A percentile compares a stretch with the other conserved stretches of the same genome.
Conservation (phyloP, 2,888 invertebrate genomes). For the Liposcelis brunnea region DNA sequence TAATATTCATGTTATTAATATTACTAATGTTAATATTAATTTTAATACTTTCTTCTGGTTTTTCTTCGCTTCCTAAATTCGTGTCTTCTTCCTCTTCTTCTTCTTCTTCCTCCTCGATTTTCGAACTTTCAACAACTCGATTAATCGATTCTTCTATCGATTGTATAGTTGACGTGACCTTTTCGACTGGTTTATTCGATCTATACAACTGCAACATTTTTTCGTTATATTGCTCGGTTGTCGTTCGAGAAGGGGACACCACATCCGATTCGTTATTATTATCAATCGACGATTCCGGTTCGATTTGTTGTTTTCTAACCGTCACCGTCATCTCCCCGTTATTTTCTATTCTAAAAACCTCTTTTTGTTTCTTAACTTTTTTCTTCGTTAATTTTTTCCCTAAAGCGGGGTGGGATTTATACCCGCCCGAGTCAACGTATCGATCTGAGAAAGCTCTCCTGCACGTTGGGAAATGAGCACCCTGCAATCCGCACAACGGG, state of each 20-base stretch:
- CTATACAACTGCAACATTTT: constrained; percentile 3
- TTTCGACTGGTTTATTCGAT: neutral
- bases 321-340: too few relatives aligned
- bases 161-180: neutral
- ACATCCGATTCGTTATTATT: too few relatives aligned
- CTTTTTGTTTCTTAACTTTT: too few relatives aligned
- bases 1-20: too few relatives aligned
- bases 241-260: too few relatives aligned
- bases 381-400: too few relatives aligned
- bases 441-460: constrained; percentile 11
- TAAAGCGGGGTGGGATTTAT: too few relatives aligned
- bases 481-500: constrained; percentile 25
- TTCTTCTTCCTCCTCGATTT: neutral
- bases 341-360: too few relatives aligned
- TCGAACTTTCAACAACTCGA: neutral
- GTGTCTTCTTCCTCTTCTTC: constrained; percentile 22
- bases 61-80: constrained; percentile 37
- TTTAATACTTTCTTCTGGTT: constrained; percentile 10
- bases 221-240: neutral
- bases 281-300: too few relatives aligned
- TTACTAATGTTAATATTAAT: too few relatives aligned
- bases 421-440: too few relatives aligned
- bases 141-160: constrained; percentile 5
- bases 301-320: too few relatives aligned
- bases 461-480: constrained; percentile 25